These are phyloP conservation scores for Kryptopterus vitreolus DNA, from an alignment of 2,797 vertebrate species.

Conservation along the genomic window DNA sequence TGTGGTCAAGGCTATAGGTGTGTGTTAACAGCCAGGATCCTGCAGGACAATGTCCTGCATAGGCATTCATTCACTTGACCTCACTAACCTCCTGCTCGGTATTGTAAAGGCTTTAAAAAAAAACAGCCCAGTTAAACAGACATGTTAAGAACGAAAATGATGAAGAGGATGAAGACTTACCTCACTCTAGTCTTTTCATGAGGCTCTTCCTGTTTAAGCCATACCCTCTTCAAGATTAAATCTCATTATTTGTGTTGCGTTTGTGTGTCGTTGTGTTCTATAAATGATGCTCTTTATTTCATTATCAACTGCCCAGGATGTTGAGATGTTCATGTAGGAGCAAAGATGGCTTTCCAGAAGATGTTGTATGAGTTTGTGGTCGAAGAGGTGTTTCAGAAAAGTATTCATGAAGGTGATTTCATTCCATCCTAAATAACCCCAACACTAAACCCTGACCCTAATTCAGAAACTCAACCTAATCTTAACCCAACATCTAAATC, in stretches of 20 bases:
- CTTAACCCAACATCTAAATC: too few species aligned
- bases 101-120: not conserved
- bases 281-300: not conserved
- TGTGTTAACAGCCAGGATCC: not conserved
- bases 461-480: too few species aligned
- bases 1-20: not conserved
- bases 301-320: not conserved
- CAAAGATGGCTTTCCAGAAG: not conserved
- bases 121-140: not conserved
- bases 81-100: not conserved
- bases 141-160: too few species aligned
- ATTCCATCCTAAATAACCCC: too few species aligned
- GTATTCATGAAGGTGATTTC: too few species aligned
- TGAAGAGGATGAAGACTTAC: not conserved
- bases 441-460: too few species aligned
- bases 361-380: not conserved
- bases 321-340: not conserved
- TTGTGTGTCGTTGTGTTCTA: not conserved
- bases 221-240: not conserved
- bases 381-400: too few species aligned
- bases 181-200: not conserved
- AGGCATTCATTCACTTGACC: too few species aligned
- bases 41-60: not conserved
- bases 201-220: not conserved
- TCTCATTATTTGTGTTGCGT: not conserved